These are phyloP conservation scores for Corythornis leucogaster DNA, from an alignment of 2,797 vertebrate species.

Conservation along the genomic window DNA sequence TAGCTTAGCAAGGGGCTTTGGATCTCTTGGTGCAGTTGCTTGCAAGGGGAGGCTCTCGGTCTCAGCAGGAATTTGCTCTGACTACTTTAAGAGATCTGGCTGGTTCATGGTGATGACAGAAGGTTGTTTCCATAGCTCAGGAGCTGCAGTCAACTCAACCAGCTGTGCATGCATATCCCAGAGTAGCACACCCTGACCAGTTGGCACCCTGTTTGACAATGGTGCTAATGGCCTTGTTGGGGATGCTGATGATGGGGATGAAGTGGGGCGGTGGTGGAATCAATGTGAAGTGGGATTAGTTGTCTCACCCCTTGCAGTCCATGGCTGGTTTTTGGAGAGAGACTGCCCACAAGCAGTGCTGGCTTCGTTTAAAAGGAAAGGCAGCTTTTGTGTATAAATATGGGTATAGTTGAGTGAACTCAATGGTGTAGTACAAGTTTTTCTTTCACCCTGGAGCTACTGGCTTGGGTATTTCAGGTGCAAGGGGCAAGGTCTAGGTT, in stretches of 20 bases:
- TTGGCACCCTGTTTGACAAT: rapidly evolving
- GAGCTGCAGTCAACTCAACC: not conserved
- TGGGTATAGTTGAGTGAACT: not conserved
- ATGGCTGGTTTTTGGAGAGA: not conserved
- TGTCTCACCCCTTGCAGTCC: rapidly evolving
- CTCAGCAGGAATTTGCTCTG: not conserved
- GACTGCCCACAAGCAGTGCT: not conserved
- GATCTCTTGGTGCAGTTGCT: not conserved
- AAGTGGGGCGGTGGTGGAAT: not conserved
- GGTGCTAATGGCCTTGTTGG: not conserved
- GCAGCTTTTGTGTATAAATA: not conserved
- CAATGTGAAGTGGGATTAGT: not conserved
- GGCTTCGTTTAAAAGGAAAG: not conserved
- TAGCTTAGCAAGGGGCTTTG: not conserved
- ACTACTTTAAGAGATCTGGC: not conserved
- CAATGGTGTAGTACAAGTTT: not conserved
- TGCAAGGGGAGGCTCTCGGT: not conserved
- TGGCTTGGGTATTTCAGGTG: not conserved
- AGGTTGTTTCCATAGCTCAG: not conserved
- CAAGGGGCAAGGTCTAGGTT: not conserved
- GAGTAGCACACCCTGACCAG: not conserved
- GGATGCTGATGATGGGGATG: not conserved
- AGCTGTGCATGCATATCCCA: not conserved
- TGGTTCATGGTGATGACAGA: not conserved
- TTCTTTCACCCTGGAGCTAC: not conserved